Conservation (phyloP, 2,888 invertebrate species). For the Lasioglossum oenotherae region DNA sequence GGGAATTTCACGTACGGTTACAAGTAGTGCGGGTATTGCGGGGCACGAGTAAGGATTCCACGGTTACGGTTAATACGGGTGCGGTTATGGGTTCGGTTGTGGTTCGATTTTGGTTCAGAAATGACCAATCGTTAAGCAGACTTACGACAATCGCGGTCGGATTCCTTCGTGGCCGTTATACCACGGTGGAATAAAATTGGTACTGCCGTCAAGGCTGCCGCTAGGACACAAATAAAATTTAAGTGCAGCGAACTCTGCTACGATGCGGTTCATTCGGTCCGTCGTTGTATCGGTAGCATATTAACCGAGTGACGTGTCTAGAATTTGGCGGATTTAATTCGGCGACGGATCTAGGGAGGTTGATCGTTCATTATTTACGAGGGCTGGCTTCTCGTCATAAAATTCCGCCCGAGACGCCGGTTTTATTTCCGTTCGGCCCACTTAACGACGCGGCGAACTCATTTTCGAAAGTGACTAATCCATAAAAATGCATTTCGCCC, state of each 20-base stretch:
- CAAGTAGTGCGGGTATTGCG: constrained; percentile 10
- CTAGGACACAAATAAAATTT: background rate
- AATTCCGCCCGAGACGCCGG: background rate
- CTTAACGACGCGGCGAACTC: constrained; percentile 46
- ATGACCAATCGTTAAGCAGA: constrained; percentile 2
- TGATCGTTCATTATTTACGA: background rate
- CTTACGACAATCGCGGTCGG: background rate
- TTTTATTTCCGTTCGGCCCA: constrained; percentile 32
- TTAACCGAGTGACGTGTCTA: background rate
- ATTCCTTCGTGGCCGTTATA: background rate
- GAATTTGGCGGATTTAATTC: background rate
- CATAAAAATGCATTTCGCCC: constrained; percentile 61
- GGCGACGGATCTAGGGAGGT: background rate
- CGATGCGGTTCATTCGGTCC: no score
- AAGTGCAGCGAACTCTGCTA: background rate
- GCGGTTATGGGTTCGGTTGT: constrained; percentile 8
- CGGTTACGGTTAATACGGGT: constrained; percentile 11
- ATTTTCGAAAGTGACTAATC: constrained; percentile 63
- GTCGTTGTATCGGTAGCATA: no score
- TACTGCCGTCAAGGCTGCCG: background rate
- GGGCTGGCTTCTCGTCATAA: no score
- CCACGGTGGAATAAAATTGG: background rate
- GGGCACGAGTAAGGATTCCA: constrained; percentile 13
- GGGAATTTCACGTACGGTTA: constrained; percentile 8
- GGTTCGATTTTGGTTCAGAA: constrained; percentile 2